Evolutionary conservation across 2,113 vertebrate species (phyloP).

Genomic region (Pedetes capensis): DNA sequence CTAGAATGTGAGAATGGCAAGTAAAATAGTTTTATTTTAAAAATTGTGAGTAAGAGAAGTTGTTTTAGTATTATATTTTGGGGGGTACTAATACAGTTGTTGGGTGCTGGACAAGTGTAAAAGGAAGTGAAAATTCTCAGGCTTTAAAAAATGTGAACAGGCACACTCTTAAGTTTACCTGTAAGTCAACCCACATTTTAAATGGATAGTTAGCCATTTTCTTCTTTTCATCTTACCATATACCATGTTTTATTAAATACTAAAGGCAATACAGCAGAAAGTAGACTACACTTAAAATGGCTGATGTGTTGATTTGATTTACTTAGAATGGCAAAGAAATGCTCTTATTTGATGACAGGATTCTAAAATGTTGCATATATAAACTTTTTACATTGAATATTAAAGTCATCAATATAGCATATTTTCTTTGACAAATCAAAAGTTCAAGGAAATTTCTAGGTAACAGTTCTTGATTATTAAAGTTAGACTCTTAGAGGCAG

Average conservation of each 20-base stretch:
- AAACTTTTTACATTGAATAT: slow-evolving; percentile 9
- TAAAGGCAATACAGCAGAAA: slow-evolving; percentile 14
- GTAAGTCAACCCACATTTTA: not conserved
- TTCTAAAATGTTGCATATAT: not conserved
- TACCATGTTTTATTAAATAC: slow-evolving; percentile 9
- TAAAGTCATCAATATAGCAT: not conserved
- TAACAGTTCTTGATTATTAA: slow-evolving; percentile 32
- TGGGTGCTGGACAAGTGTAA: not conserved
- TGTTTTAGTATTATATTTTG: not conserved
- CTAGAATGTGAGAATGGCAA: not conserved
- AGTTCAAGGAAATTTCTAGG: not conserved
- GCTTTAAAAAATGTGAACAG: not conserved
- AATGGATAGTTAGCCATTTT: not conserved
- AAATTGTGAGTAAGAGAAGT: not conserved
- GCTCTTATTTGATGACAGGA: not conserved
- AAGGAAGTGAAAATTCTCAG: not conserved
- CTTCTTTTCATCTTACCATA: not conserved
- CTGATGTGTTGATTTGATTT: slow-evolving; percentile 15
- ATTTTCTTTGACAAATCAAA: not conserved
- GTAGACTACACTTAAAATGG: not conserved
- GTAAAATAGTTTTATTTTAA: not conserved
- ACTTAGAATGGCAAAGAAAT: not conserved
- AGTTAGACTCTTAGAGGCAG: not conserved
- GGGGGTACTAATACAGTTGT: not conserved
- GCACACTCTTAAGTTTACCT: not conserved